These are phyloP conservation scores for Copidosoma floridanum DNA, from an alignment of 1,140 invertebrate species.

Conservation along the genomic window DNA sequence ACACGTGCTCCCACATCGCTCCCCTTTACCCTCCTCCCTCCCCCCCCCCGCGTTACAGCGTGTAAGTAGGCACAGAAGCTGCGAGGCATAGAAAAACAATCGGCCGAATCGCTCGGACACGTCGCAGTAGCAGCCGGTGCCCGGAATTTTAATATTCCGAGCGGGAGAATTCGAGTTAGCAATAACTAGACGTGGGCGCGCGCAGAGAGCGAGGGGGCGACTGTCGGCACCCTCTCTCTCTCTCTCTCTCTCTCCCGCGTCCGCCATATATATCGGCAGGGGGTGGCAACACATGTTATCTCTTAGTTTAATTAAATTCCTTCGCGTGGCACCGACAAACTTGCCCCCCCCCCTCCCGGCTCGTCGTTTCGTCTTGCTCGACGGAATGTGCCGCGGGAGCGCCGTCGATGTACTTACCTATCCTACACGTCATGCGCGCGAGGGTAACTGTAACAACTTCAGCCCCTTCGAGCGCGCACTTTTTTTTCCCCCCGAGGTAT, in stretches of 20 bases:
- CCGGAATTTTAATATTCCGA: slow-evolving; percentile 56
- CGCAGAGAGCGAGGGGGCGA: too few species aligned
- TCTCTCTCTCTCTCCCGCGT: slow-evolving; percentile 9
- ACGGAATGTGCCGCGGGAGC: slow-evolving; percentile 40
- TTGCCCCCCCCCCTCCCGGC: slow-evolving; percentile 35
- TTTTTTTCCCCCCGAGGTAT: too few species aligned
- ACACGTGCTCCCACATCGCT: too few species aligned
- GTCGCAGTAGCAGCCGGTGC: slow-evolving; percentile 48
- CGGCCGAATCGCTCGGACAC: slow-evolving; percentile 22
- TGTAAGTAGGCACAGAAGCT: neutral
- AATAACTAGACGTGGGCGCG: slow-evolving; percentile 49
- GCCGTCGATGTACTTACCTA: too few species aligned
- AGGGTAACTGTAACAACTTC: too few species aligned
- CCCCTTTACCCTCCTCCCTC: neutral
- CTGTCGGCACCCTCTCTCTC: neutral
- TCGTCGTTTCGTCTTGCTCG: too few species aligned
- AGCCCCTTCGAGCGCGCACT: too few species aligned
- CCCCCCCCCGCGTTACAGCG: neutral
- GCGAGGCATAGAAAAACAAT: slow-evolving; percentile 16
- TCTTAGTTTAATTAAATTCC: slow-evolving; percentile 61
- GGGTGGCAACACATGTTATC: slow-evolving; percentile 58
- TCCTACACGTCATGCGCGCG: too few species aligned
- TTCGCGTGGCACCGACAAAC: slow-evolving; percentile 10
- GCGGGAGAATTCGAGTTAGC: slow-evolving; percentile 42
- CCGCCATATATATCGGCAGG: slow-evolving; percentile 36